A percentile compares a stretch with the other conserved stretches of the same genome.
These are phyloP conservation scores for Axinella damicornis DNA, from an alignment of 37 sponge, comb jelly and placozoan species.

Conservation along the genomic window DNA sequence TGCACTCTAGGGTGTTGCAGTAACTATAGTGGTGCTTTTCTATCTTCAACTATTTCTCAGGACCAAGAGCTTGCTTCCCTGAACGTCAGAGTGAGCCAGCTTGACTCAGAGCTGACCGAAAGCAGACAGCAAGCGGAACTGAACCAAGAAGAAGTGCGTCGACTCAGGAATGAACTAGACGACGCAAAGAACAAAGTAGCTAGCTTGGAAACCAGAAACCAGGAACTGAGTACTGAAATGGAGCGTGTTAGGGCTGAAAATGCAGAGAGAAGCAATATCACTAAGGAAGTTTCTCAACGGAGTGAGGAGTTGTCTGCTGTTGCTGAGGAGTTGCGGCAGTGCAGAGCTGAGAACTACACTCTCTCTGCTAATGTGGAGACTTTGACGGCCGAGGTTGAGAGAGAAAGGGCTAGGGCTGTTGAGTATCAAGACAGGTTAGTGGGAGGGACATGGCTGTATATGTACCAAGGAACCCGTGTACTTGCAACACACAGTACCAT, in stretches of 20 bases:
- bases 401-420: neutral
- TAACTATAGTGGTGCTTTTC: neutral
- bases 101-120: conserved; percentile 3
- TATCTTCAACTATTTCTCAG: neutral
- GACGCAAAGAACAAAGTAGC: neutral
- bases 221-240: neutral
- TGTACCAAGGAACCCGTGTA: no score
- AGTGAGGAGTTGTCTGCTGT: neutral
- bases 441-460: no score
- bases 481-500: no score
- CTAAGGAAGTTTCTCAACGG: neutral
- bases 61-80: neutral
- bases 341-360: neutral
- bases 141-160: neutral
- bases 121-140: neutral
- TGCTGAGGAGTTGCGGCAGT: neutral
- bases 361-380: neutral
- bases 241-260: no score
- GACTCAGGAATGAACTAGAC: neutral
- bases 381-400: neutral
- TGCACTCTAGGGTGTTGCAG: neutral
- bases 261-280: neutral
- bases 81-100: neutral
- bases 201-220: neutral
- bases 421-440: no score